A percentile compares a stretch with the other conserved stretches of the same genome.
Conservation (phyloP, 1,140 invertebrate species). For the Tribolium madens region DNA sequence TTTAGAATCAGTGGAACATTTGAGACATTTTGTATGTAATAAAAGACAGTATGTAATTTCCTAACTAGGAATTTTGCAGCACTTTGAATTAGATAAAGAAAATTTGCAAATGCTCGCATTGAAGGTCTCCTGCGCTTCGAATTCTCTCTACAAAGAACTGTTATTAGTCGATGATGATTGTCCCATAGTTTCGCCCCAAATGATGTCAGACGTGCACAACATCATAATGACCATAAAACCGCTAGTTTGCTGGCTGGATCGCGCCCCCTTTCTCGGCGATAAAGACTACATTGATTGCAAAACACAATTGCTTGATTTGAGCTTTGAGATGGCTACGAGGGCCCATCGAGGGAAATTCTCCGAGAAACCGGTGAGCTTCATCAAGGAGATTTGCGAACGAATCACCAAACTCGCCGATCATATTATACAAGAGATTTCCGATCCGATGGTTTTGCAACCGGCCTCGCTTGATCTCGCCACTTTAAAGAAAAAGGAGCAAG, state of each 20-base stretch:
- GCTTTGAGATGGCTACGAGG: slow-evolving; percentile 87
- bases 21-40: slow-evolving; percentile 82
- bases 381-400: slow-evolving; percentile 77
- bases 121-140: slow-evolving; percentile 84
- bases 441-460: slow-evolving; percentile 90
- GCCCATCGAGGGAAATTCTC: slow-evolving; percentile 89
- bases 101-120: slow-evolving; percentile 90
- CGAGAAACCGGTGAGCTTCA: slow-evolving; percentile 81
- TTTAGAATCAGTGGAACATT: slow-evolving; percentile 89
- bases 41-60: slow-evolving; percentile 5
- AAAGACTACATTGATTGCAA: slow-evolving; percentile 77
- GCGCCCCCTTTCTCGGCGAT: slow-evolving; percentile 78
- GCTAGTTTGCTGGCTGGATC: slow-evolving; percentile 88
- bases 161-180: slow-evolving; percentile 73
- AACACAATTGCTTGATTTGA: slow-evolving; percentile 79
- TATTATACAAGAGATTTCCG: slow-evolving; percentile 84
- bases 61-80: slow-evolving; percentile 70
- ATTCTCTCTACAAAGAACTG: slow-evolving; percentile 82
- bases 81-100: slow-evolving; percentile 91
- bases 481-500: slow-evolving; percentile 84
- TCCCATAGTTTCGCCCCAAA: slow-evolving; percentile 81
- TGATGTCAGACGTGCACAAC: slow-evolving; percentile 85
- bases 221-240: slow-evolving; percentile 87
- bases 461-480: slow-evolving; percentile 88
- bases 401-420: slow-evolving; percentile 85